phyloP scores from a whole-genome alignment of 2,797 vertebrate species.

The Lerista edwardsae region DNA sequence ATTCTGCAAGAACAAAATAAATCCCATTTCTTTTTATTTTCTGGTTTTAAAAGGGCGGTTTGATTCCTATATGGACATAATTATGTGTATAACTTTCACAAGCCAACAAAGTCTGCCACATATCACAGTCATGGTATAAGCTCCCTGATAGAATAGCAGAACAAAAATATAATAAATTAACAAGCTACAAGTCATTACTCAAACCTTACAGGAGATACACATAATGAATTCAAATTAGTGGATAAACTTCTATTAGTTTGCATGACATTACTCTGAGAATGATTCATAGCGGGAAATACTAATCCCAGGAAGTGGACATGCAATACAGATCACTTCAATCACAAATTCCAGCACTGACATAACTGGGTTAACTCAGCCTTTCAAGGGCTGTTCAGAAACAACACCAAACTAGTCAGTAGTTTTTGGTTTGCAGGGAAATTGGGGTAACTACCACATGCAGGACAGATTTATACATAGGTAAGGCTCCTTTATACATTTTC shows the following conservation, averaged over 20 bases:
- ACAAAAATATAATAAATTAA: no score
- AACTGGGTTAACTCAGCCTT: background rate
- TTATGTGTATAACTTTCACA: background rate
- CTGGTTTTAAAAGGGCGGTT: background rate
- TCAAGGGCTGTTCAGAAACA: background rate
- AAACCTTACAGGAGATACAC: background rate
- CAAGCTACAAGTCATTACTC: background rate
- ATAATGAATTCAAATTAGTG: background rate
- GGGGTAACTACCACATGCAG: no score
- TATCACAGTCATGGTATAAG: background rate
- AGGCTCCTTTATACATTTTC: background rate
- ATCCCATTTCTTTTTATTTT: background rate
- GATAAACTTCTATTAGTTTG: background rate
- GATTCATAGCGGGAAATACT: background rate
- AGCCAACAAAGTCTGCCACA: background rate
- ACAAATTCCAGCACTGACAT: background rate
- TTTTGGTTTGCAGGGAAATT: no score
- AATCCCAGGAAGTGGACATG: background rate
- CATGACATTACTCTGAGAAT: background rate
- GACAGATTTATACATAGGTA: background rate
- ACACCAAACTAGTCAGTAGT: background rate
- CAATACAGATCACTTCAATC: background rate
- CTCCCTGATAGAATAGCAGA: no score
- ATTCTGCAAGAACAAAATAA: background rate
- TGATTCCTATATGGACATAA: background rate